phyloP scores from a whole-genome alignment of 2,797 vertebrate species.

The Simalia tracyae region DNA sequence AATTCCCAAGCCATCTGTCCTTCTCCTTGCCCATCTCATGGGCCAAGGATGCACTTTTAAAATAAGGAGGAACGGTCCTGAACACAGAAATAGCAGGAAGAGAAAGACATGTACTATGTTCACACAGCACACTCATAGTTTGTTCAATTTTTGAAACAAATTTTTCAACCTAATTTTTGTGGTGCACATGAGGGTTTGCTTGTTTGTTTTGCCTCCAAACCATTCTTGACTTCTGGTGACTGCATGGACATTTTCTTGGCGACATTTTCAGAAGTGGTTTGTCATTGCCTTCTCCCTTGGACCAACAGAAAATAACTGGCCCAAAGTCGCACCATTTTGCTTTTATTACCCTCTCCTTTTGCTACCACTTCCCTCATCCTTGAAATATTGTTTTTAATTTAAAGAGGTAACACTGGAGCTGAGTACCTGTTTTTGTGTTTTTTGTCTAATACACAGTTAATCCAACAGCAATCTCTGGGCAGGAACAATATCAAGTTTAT shows the following conservation, averaged over 20 bases:
- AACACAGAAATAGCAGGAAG: background rate
- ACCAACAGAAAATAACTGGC: background rate
- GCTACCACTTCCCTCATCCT: background rate
- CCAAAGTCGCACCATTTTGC: background rate
- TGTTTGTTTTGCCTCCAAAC: background rate
- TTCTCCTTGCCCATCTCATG: background rate
- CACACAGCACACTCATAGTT: background rate
- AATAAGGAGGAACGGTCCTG: background rate
- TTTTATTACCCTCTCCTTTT: background rate
- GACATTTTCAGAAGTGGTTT: background rate
- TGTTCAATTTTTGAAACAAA: background rate
- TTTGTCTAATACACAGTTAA: background rate
- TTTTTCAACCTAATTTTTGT: background rate
- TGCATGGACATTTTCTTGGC: background rate
- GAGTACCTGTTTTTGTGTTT: background rate
- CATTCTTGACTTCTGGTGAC: background rate
- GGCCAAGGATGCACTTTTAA: background rate
- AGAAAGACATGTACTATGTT: background rate
- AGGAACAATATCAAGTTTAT: background rate
- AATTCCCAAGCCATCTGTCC: background rate
- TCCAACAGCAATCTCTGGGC: background rate
- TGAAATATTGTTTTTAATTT: background rate
- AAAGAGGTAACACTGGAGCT: background rate
- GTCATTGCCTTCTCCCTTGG: background rate
- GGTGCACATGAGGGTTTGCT: background rate